These are phyloP conservation scores for Trilocha varians DNA, from an alignment of 2,888 invertebrate species.

Conservation along the genomic window DNA sequence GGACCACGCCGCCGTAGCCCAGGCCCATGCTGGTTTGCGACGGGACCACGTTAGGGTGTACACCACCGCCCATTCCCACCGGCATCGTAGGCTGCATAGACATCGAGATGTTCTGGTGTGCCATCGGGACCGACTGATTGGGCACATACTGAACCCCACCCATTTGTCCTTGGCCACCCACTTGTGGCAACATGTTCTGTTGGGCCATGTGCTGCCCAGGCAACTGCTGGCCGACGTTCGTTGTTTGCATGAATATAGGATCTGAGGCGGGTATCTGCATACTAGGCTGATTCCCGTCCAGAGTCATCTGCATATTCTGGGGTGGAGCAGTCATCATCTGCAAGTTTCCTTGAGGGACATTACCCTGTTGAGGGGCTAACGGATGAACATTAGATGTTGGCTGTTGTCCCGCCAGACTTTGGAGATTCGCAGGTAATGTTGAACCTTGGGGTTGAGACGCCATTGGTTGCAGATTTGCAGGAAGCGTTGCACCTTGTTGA, in stretches of 20 bases:
- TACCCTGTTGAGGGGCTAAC: slow-evolving; percentile 67
- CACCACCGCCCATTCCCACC: slow-evolving; percentile 57
- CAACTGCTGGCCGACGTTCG: slow-evolving; percentile 59
- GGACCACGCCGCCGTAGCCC: slow-evolving; percentile 57
- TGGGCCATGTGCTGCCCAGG: slow-evolving; percentile 61
- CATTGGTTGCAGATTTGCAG: slow-evolving; percentile 60
- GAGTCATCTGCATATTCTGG: slow-evolving; percentile 70
- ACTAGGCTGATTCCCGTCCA: slow-evolving; percentile 69
- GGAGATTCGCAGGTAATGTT: slow-evolving; percentile 75
- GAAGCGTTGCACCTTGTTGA: slow-evolving; percentile 64
- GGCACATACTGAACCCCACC: slow-evolving; percentile 57
- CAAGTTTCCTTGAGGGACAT: slow-evolving; percentile 72
- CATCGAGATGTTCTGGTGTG: slow-evolving; percentile 70
- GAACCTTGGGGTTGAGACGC: slow-evolving; percentile 70
- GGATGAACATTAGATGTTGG: slow-evolving; percentile 55
- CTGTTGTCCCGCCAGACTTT: slow-evolving; percentile 64
- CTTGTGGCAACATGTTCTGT: slow-evolving; percentile 61
- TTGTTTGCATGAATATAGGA: slow-evolving; percentile 64
- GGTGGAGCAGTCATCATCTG: slow-evolving; percentile 71
- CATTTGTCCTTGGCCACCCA: slow-evolving; percentile 60
- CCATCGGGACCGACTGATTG: slow-evolving; percentile 52
- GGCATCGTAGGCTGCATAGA: slow-evolving; percentile 66
- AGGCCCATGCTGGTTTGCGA: slow-evolving; percentile 66
- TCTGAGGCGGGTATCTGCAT: slow-evolving; percentile 72
- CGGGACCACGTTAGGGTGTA: slow-evolving; percentile 63